Evolutionary conservation across 2,797 vertebrate genomes (phyloP).

Genomic region (Sebastolobus alascanus): DNA sequence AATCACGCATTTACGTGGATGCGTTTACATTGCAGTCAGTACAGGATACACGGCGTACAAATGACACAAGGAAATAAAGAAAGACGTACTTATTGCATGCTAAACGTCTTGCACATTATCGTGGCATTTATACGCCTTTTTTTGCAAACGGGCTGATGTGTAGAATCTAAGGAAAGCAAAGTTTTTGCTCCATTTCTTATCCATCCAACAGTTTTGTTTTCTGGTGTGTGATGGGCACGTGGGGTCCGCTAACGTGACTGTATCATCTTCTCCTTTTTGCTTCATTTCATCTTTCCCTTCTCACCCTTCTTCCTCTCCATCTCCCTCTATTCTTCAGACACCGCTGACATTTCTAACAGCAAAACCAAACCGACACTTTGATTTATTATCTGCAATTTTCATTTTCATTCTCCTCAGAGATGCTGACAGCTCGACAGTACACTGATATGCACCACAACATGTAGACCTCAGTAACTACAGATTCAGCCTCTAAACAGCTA

Average conservation of each 20-base stretch:
- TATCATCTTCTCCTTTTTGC: background rate
- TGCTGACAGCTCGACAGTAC: constrained; percentile 7
- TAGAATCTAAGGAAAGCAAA: background rate
- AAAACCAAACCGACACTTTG: background rate
- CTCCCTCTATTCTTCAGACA: constrained; percentile 2
- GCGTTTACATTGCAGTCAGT: no score
- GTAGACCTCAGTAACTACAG: background rate
- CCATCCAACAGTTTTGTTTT: background rate
- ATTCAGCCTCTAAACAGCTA: background rate
- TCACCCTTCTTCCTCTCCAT: background rate
- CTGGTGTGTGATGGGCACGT: background rate
- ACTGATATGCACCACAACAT: background rate
- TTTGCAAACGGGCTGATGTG: no score
- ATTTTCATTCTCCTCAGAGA: constrained; percentile 2
- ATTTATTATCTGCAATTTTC: constrained; percentile 7
- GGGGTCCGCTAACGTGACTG: background rate
- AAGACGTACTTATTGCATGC: no score
- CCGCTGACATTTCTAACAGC: background rate
- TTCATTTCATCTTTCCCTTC: background rate
- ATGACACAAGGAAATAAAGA: no score
- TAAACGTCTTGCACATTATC: no score
- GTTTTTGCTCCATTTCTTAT: background rate
- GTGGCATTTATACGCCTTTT: no score
- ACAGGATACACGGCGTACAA: no score
- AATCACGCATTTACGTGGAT: no score